Conservation (phyloP, 1,140 invertebrate genomes). For the Diorhabda carinulata region DNA sequence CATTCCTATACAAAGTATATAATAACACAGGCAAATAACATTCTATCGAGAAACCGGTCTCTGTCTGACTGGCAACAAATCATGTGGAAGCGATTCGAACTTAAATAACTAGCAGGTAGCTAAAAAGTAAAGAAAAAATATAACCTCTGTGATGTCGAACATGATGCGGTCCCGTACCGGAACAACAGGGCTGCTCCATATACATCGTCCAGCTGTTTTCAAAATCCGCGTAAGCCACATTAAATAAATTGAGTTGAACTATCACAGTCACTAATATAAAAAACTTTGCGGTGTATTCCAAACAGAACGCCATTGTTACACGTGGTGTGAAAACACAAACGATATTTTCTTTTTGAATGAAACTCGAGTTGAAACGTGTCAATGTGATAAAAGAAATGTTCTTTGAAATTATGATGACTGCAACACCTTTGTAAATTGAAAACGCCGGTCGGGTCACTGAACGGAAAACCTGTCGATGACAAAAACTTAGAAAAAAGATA, state of each 20-base stretch:
- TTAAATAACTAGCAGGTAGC: neutral
- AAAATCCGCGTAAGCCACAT: slow-evolving; percentile 39
- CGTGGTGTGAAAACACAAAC: slow-evolving; percentile 6
- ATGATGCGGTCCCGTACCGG: slow-evolving; percentile 42
- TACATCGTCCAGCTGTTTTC: slow-evolving; percentile 49
- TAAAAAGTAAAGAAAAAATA: slow-evolving; percentile 1
- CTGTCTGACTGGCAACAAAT: neutral
- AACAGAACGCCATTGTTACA: slow-evolving; percentile 8
- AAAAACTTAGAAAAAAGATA: slow-evolving; percentile 5
- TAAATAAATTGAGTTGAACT: slow-evolving; percentile 13
- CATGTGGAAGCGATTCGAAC: too few relatives aligned
- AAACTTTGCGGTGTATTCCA: slow-evolving; percentile 20
- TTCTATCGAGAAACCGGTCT: neutral
- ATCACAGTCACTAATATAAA: slow-evolving; percentile 31
- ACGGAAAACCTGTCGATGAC: neutral
- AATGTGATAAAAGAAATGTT: neutral
- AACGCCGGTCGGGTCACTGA: slow-evolving; percentile 3
- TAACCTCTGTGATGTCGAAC: slow-evolving; percentile 47
- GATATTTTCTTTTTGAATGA: slow-evolving; percentile 4
- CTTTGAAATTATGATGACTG: neutral
- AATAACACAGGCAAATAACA: too few relatives aligned
- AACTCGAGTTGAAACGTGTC: neutral
- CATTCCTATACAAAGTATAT: too few relatives aligned
- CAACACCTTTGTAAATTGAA: neutral
- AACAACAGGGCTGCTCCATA: slow-evolving; percentile 46